A percentile compares a stretch with the other conserved stretches of the same genome.
These are phyloP conservation scores for Augiades crinisus DNA, from an alignment of 2,888 invertebrate species.

Conservation along the genomic window DNA sequence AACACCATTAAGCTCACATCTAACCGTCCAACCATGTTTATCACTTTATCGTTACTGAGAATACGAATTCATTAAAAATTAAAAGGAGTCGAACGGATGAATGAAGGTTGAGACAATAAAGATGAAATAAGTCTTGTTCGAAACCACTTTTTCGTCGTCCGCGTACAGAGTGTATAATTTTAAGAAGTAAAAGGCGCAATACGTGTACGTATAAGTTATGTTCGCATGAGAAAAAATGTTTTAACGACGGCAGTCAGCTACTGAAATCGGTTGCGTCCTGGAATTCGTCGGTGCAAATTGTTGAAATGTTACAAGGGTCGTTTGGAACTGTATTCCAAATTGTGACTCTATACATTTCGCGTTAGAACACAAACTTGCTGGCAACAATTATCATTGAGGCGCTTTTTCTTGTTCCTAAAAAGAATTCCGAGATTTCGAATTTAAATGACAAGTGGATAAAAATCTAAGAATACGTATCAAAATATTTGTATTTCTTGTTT, in stretches of 20 bases:
- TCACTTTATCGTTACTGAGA: slow-evolving; percentile 5
- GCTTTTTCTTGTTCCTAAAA: slow-evolving; percentile 59
- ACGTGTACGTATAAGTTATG: slow-evolving; percentile 26
- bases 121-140: slow-evolving; percentile 26
- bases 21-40: neutral
- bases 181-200: slow-evolving; percentile 27
- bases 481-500: slow-evolving; percentile 13
- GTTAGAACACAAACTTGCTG: slow-evolving; percentile 40
- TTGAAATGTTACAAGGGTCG: slow-evolving; percentile 50
- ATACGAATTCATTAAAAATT: slow-evolving; percentile 23
- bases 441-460: slow-evolving; percentile 59
- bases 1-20: slow-evolving; percentile 3
- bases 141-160: slow-evolving; percentile 46
- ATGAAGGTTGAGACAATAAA: slow-evolving; percentile 24
- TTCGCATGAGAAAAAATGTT: slow-evolving; percentile 50
- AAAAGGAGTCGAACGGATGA: slow-evolving; percentile 20
- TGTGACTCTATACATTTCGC: slow-evolving; percentile 47
- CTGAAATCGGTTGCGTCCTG: slow-evolving; percentile 47
- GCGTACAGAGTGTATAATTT: slow-evolving; percentile 50
- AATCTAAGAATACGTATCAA: slow-evolving; percentile 10
- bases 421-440: slow-evolving; percentile 66
- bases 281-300: slow-evolving; percentile 49
- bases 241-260: slow-evolving; percentile 52
- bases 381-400: slow-evolving; percentile 32
- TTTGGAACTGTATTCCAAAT: slow-evolving; percentile 41